phyloP scores from a whole-genome alignment of 2,888 invertebrate species.

The Vanessa cardui region DNA sequence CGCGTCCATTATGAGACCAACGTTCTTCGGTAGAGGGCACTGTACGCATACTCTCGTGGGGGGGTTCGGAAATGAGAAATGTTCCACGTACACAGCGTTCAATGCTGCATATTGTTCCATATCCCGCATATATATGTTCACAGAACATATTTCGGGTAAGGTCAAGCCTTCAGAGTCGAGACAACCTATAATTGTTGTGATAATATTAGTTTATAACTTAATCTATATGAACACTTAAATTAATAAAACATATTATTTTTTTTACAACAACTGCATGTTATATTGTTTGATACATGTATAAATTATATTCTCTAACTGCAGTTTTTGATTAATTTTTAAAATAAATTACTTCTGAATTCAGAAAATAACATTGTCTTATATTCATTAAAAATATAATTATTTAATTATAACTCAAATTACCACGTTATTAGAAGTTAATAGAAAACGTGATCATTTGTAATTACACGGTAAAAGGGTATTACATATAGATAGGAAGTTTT shows the following conservation, averaged over 20 bases:
- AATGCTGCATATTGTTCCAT: slow-evolving; percentile 90
- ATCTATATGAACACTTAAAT: no score
- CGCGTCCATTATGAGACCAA: slow-evolving; percentile 90
- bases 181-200: slow-evolving; percentile 67
- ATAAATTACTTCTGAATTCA: no score
- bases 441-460: slow-evolving; percentile 20
- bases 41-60: slow-evolving; percentile 94
- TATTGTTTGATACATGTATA: no score
- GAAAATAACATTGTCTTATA: no score
- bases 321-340: no score
- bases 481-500: slow-evolving; percentile 13
- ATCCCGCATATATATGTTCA: slow-evolving; percentile 92
- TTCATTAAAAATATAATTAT: no score
- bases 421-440: neutral
- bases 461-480: slow-evolving; percentile 6
- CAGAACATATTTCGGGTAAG: slow-evolving; percentile 88
- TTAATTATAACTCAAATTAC: neutral
- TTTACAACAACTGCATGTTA: no score
- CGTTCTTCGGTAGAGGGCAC: slow-evolving; percentile 86
- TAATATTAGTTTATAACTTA: no score
- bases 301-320: no score
- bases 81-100: slow-evolving; percentile 89
- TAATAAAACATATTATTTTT: no score
- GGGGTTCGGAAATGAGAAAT: slow-evolving; percentile 89
- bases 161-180: slow-evolving; percentile 76